Conservation (phyloP, 2,113 vertebrate species). For the Dipodomys ordii region DNA sequence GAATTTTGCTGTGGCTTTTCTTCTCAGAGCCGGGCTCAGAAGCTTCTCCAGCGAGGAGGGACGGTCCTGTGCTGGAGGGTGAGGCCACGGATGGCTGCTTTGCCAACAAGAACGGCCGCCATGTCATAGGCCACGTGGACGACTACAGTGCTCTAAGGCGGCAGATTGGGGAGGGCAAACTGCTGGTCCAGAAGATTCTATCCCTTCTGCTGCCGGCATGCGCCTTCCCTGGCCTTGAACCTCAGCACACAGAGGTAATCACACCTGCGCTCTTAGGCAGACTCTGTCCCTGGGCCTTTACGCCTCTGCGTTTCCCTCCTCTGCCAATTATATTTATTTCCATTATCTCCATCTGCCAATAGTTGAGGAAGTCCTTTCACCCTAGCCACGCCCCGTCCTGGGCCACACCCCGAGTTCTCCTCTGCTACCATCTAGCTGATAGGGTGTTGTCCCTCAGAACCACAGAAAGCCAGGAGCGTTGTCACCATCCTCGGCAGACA, state of each 20-base stretch:
- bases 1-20: background rate
- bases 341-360: background rate
- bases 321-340: background rate
- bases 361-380: background rate
- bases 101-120: conserved; percentile 83
- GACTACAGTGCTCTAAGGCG: conserved; percentile 90
- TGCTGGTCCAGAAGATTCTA: conserved; percentile 87
- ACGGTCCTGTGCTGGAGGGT: conserved; percentile 87
- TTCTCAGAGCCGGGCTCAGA: conserved; percentile 67
- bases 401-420: background rate
- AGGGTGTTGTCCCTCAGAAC: background rate
- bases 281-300: background rate
- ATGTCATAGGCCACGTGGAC: conserved; percentile 86
- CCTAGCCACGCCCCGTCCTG: background rate
- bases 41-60: background rate
- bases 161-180: conserved; percentile 88
- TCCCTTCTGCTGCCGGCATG: conserved; percentile 73
- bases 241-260: conserved; percentile 83
- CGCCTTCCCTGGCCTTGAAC: conserved; percentile 67
- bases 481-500: background rate
- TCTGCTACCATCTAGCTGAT: background rate
- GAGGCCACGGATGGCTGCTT: conserved; percentile 81
- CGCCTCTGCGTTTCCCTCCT: background rate
- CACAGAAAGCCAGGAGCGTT: background rate
- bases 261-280: background rate